phyloP scores from a whole-genome alignment of 2,113 vertebrate genomes.

The Chauna torquata region DNA sequence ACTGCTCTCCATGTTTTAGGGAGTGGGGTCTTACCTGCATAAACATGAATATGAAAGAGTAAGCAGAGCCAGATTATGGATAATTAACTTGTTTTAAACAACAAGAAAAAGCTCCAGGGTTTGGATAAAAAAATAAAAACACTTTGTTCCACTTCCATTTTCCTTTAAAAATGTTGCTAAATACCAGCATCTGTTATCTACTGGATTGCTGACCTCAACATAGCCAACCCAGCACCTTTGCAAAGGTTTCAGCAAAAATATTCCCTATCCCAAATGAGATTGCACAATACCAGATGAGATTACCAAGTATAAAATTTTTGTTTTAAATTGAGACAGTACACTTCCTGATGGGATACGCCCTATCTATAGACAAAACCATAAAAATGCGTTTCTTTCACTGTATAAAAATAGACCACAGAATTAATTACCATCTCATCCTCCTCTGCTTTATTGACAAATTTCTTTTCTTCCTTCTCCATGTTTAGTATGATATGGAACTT shows the following conservation, averaged over 20 bases:
- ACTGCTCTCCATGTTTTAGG: neutral
- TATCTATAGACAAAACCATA: neutral
- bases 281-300: neutral
- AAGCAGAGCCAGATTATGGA: neutral
- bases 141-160: neutral
- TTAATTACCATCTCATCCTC: constrained; percentile 94
- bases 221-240: neutral
- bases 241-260: neutral
- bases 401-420: neutral
- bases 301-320: neutral
- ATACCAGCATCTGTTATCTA: neutral
- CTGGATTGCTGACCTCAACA: neutral
- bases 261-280: neutral
- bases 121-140: neutral
- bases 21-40: neutral
- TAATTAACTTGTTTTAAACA: neutral
- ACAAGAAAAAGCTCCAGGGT: neutral
- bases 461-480: constrained; percentile 93
- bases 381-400: neutral
- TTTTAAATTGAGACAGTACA: neutral
- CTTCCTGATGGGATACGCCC: neutral
- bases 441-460: constrained; percentile 88
- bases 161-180: neutral
- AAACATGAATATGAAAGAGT: neutral
- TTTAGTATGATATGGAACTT: constrained; percentile 63